These are phyloP conservation scores for Cryptotermes secundus DNA, from an alignment of 1,140 invertebrate species.

Conservation along the genomic window DNA sequence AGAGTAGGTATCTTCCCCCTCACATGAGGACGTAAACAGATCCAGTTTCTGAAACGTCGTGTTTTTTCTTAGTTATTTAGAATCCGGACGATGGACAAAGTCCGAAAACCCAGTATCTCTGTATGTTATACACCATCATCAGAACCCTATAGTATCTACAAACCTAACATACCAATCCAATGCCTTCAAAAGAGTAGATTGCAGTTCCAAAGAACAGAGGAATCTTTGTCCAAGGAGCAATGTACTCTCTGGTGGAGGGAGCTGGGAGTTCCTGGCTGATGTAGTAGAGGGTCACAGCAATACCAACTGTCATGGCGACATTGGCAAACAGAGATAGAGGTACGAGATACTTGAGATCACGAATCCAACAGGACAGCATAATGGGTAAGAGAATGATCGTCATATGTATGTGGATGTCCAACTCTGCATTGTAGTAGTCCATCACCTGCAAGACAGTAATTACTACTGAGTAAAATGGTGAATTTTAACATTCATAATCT, in stretches of 20 bases:
- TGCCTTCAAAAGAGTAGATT: constrained; percentile 78
- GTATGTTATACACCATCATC: no score
- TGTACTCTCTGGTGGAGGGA: constrained; percentile 43
- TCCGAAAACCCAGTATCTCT: no score
- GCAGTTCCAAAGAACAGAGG: constrained; percentile 76
- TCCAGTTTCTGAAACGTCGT: no score
- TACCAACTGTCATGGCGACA: constrained; percentile 62
- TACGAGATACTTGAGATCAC: constrained; percentile 72
- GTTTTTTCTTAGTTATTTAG: no score
- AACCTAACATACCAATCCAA: constrained; percentile 63
- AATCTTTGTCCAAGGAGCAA: constrained; percentile 58
- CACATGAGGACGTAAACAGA: no score
- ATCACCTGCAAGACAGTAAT: constrained; percentile 1
- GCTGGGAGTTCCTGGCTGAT: constrained; percentile 23
- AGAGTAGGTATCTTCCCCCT: no score
- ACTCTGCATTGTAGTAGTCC: background rate
- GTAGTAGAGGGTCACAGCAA: constrained; percentile 43
- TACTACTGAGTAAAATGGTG: no score
- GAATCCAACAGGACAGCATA: constrained; percentile 69
- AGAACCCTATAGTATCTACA: no score
- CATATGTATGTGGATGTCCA: constrained; percentile 57
- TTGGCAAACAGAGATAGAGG: constrained; percentile 74
- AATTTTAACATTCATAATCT: no score
- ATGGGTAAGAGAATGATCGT: constrained; percentile 69
- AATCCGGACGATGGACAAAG: no score